Evolutionary conservation across 1,140 invertebrate species (phyloP).

Genomic region (Diachasmimorpha longicaudata): DNA sequence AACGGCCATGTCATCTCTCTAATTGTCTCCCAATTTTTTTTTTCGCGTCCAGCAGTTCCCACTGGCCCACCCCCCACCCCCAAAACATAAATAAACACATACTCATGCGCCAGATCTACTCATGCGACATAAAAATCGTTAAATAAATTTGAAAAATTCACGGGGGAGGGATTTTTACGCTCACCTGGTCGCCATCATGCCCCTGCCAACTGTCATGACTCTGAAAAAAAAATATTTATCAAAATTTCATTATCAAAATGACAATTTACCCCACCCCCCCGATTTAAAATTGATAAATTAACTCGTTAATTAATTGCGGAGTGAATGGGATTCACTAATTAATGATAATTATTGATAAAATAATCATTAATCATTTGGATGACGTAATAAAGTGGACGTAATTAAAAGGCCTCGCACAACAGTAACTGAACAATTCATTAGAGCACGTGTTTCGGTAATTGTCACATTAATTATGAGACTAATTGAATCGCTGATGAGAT

Average conservation of each 20-base stretch:
- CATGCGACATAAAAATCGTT: background rate
- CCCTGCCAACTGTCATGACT: constrained; percentile 69
- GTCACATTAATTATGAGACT: background rate
- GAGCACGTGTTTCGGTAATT: background rate
- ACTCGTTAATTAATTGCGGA: background rate
- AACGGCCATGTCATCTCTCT: too few species aligned
- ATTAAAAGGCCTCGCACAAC: background rate
- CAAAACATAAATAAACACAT: too few species aligned
- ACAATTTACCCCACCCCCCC: too few species aligned
- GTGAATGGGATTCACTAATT: background rate
- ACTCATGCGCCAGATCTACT: background rate
- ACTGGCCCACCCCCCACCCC: too few species aligned
- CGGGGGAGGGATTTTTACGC: constrained; percentile 25
- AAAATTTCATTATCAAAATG: too few species aligned
- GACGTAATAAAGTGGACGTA: background rate
- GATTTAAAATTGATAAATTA: too few species aligned
- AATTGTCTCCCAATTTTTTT: too few species aligned
- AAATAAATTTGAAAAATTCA: background rate
- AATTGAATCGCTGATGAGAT: background rate
- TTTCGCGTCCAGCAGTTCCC: too few species aligned
- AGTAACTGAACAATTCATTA: background rate
- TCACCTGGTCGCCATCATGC: constrained; percentile 68
- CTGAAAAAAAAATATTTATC: too few species aligned
- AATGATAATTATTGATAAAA: background rate
- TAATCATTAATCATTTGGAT: background rate